Base-by-base conservation (phyloP, 2,797 vertebrate genomes). In the Micrastur ruficollis region DNA sequence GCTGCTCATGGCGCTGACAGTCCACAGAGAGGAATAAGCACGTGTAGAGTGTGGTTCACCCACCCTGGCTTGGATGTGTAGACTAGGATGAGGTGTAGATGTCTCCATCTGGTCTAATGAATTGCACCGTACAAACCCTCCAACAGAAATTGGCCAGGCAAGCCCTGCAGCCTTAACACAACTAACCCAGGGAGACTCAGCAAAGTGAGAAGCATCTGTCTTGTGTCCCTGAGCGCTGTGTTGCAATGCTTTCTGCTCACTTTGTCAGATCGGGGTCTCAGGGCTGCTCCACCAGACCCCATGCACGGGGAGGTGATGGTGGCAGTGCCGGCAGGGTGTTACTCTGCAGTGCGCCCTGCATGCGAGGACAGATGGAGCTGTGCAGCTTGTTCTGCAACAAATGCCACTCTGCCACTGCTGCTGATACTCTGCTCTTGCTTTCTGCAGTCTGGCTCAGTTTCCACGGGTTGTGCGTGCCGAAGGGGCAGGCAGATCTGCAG, bases 41-140 rank as follows among this genome's bases (percentile, higher is more conserved):
- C 46, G 47, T 44, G 21, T 9, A 66, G 52, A 27, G 47, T 11
- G 17, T 12, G 1, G 27, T 66, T 88, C 46, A 40, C 36, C 16
- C 34, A 12, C 32, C 19, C 32, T 53, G 46, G 12, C 50, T 82
- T 0, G 0, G 58, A 16, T 3, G 2, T 12, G 7, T 27, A 20
- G 50, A 12, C 44, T 29, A 65, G 34, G 42, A 40, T 58, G 36
- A 79, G 27, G 7, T 56, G 62, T 14, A 65, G 42, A 21, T 0
- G 2, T 29, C 79, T 85, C 40, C 26, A 12, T 58, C 29, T 88
- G 50, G 10, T 32, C 71, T 42, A 56, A 82, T 58, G 66, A 85
- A 76, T 74, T 83, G 72, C 44, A 49, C 16, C 4, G 1, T 40
- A 36, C 16, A 15, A 44, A 13, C 55, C 31, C 47, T 73, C 12